These are phyloP conservation scores for Pangasianodon hypophthalmus DNA, from an alignment of 2,113 vertebrate species.

Conservation along the genomic window DNA sequence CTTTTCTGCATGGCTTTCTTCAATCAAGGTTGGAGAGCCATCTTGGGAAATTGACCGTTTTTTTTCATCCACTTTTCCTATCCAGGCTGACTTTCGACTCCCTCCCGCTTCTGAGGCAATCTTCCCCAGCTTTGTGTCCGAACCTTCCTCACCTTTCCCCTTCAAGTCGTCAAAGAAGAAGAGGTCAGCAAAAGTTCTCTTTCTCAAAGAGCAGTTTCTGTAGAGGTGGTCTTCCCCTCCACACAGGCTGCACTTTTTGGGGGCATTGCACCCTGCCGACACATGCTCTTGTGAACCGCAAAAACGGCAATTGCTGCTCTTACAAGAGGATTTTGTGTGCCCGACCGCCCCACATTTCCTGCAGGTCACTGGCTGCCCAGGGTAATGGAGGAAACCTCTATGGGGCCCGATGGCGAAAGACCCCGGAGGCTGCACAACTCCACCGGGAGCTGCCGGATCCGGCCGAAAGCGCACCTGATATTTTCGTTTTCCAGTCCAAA, in stretches of 20 bases:
- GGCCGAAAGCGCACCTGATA: not conserved
- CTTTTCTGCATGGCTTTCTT: too few species aligned
- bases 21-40: too few species aligned
- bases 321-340: not conserved
- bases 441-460: not conserved
- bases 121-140: too few species aligned
- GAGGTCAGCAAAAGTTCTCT: too few species aligned
- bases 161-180: fast-evolving
- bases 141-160: too few species aligned
- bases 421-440: not conserved
- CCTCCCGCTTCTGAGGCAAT: too few species aligned
- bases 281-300: not conserved
- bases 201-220: not conserved
- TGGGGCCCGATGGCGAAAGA: not conserved
- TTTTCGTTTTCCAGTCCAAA: too few species aligned
- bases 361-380: not conserved
- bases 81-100: too few species aligned
- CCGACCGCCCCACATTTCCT: not conserved
- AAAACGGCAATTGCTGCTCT: fast-evolving
- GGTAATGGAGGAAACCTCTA: not conserved
- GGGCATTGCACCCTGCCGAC: fast-evolving
- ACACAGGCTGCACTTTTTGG: not conserved
- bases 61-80: too few species aligned
- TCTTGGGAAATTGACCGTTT: too few species aligned
- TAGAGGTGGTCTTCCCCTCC: not conserved